Evolutionary conservation across 2,888 invertebrate species (phyloP).

Genomic region (Atherix ibis): DNA sequence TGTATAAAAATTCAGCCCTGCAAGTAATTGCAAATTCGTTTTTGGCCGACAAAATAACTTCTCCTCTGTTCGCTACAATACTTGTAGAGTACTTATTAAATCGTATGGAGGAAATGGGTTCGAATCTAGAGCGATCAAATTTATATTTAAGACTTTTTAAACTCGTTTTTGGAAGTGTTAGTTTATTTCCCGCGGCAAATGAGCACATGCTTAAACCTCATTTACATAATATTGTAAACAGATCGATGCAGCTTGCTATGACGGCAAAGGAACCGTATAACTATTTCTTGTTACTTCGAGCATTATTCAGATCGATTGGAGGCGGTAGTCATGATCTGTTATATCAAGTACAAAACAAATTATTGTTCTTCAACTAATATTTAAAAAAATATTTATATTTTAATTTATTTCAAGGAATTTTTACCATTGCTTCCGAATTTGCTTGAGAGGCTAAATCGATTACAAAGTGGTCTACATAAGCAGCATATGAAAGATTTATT

Average conservation of each 20-base stretch:
- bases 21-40: conserved; percentile 93
- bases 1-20: conserved; percentile 81
- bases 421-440: conserved; percentile 87
- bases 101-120: conserved; percentile 95
- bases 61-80: conserved; percentile 91
- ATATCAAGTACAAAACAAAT: conserved; percentile 73
- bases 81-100: conserved; percentile 86
- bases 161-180: conserved; percentile 92
- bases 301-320: conserved; percentile 92
- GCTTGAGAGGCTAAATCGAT: conserved; percentile 82
- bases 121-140: conserved; percentile 80
- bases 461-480: conserved; percentile 92
- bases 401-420: conserved; percentile 65
- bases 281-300: conserved; percentile 84
- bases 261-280: conserved; percentile 96
- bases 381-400: too few species aligned
- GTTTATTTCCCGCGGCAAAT: conserved; percentile 87
- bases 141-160: conserved; percentile 91
- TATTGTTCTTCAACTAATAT: too few species aligned
- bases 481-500: conserved; percentile 98
- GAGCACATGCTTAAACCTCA: conserved; percentile 96
- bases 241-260: conserved; percentile 90
- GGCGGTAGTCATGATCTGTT: conserved; percentile 97
- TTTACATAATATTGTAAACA: conserved; percentile 91
- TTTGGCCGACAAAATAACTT: conserved; percentile 82